Conservation (phyloP, 2,888 invertebrate species). For the Celastrina argiolus region DNA sequence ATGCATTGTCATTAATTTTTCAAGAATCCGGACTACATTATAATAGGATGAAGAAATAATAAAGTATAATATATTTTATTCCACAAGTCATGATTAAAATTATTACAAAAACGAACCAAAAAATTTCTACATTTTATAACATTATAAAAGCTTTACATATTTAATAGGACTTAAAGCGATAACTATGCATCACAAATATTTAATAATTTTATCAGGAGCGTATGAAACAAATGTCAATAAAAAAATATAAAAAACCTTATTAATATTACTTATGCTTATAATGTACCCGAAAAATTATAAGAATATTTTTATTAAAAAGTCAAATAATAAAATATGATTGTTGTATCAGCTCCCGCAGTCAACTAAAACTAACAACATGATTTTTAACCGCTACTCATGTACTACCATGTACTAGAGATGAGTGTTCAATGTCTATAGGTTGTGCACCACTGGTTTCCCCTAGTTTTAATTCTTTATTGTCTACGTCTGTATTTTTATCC, state of each 20-base stretch:
- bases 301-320: not conserved
- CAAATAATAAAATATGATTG: not conserved
- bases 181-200: not conserved
- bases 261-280: too few species aligned
- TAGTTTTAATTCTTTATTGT: not conserved
- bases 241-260: not conserved
- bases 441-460: not conserved
- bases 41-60: too few species aligned
- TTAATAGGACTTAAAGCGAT: not conserved
- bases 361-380: not conserved
- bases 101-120: not conserved
- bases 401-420: not conserved
- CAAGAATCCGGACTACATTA: too few species aligned
- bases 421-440: not conserved
- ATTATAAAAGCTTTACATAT: not conserved
- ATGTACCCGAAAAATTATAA: not conserved
- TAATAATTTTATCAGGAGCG: not conserved
- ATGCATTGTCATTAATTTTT: too few species aligned
- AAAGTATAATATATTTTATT: too few species aligned
- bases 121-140: constrained; percentile 13
- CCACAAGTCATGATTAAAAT: not conserved
- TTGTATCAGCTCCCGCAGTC: not conserved
- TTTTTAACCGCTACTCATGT: not conserved
- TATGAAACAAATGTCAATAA: not conserved
- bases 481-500: not conserved